A percentile compares a stretch with the other conserved stretches of the same genome.
Conservation (phyloP, 2,113 vertebrate species). For the Odocoileus hemionus region DNA sequence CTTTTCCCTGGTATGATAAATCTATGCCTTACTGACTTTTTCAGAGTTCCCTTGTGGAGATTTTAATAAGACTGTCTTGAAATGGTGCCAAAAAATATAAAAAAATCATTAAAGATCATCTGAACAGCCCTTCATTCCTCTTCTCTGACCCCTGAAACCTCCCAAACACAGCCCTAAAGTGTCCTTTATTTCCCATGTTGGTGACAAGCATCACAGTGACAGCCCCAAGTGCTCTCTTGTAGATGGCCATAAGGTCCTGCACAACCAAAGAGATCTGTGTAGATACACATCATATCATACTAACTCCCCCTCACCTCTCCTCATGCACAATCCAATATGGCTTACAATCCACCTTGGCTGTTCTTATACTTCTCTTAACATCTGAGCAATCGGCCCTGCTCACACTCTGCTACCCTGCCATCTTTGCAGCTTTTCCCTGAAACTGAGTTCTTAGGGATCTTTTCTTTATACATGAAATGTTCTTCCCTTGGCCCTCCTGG, state of each 20-base stretch:
- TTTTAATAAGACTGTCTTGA: neutral
- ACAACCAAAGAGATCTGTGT: neutral
- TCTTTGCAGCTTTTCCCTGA: neutral
- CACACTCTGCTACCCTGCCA: fast-evolving
- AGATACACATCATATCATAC: neutral
- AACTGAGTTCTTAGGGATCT: neutral
- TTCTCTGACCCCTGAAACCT: neutral
- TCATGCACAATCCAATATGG: neutral
- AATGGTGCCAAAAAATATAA: neutral
- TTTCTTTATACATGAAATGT: neutral
- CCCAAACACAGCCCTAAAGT: neutral
- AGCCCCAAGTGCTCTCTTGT: neutral
- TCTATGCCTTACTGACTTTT: neutral
- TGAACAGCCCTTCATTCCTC: neutral
- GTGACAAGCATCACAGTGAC: neutral
- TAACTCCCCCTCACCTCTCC: neutral
- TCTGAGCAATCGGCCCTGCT: fast-evolving
- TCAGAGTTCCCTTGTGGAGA: neutral
- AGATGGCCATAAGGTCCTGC: neutral
- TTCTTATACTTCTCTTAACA: neutral
- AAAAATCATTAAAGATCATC: neutral
- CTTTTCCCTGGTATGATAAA: neutral
- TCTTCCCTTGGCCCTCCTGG: neutral
- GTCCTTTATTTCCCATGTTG: neutral
- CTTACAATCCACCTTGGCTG: too few relatives aligned